Percentiles rank a stretch among this genome's conserved stretches.
Evolutionary conservation across 2,113 vertebrate species (phyloP).

Genomic region (Coreoperca whiteheadi): DNA sequence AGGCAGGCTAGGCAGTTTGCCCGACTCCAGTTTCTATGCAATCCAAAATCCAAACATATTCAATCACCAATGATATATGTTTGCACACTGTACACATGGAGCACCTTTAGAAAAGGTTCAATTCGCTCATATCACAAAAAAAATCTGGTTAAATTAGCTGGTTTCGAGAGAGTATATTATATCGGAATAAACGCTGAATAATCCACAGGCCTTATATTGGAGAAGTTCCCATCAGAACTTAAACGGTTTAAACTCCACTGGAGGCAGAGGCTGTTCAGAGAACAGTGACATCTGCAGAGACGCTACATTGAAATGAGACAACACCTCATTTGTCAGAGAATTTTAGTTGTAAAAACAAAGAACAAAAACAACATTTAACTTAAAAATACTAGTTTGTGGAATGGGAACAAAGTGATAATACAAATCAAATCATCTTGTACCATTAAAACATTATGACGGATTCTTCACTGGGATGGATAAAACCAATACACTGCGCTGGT

Average conservation of each 20-base stretch:
- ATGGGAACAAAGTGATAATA: conserved; percentile 21
- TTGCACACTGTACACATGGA: too few relatives aligned
- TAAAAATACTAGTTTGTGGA: conserved; percentile 32
- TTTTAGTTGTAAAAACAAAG: conserved; percentile 42
- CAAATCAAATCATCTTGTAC: conserved; percentile 10
- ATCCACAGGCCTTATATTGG: neutral
- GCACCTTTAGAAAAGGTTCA: too few relatives aligned
- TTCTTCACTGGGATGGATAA: conserved; percentile 11
- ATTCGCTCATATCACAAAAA: too few relatives aligned
- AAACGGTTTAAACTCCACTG: neutral
- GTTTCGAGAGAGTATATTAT: too few relatives aligned
- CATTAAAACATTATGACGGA: conserved; percentile 1
- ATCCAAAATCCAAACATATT: neutral
- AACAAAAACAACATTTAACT: conserved; percentile 1
- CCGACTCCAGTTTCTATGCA: neutral
- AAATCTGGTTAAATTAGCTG: too few relatives aligned
- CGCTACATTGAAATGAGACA: neutral
- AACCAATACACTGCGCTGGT: conserved; percentile 7
- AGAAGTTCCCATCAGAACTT: too few relatives aligned
- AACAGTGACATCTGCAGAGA: neutral
- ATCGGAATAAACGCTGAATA: neutral
- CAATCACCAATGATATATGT: neutral
- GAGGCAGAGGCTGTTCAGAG: neutral
- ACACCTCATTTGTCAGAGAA: neutral
- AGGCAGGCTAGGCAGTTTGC: too few relatives aligned